Conservation (phyloP, 2,797 vertebrate species). For the Melanogrammus aeglefinus region DNA sequence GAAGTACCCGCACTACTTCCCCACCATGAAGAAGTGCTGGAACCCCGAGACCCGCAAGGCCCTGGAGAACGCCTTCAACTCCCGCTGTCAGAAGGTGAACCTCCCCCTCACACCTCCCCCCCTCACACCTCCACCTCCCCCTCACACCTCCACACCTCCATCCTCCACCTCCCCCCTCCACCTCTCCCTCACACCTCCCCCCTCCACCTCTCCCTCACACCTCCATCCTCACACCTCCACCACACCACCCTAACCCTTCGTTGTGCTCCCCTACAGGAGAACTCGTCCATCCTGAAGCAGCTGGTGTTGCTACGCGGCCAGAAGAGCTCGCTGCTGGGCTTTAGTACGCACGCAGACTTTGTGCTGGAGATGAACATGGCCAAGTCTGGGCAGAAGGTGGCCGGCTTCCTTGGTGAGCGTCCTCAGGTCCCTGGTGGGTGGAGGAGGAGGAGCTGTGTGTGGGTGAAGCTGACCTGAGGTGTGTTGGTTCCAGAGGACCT, state of each 20-base stretch:
- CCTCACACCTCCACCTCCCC: too few relatives aligned
- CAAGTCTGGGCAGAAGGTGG: conserved; percentile 81
- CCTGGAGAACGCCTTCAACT: conserved; percentile 93
- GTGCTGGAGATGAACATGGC: conserved; percentile 99
- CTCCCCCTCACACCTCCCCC: too few relatives aligned
- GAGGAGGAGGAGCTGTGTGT: neutral
- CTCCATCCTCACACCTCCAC: neutral
- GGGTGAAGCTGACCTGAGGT: neutral
- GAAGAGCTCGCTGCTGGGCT: conserved; percentile 85
- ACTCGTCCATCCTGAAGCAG: conserved; percentile 87
- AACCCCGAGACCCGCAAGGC: conserved; percentile 85
- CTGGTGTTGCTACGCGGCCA: conserved; percentile 84
- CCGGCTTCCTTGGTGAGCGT: conserved; percentile 83
- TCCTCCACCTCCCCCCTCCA: too few relatives aligned
- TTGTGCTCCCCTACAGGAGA: conserved; percentile 74
- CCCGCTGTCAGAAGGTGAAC: conserved; percentile 89
- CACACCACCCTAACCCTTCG: neutral
- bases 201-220: too few relatives aligned
- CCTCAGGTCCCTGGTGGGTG: neutral
- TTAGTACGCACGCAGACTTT: conserved; percentile 88
- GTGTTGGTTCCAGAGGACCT: conserved; percentile 80
- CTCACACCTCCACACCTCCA: too few relatives aligned
- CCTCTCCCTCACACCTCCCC: too few relatives aligned
- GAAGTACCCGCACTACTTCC: conserved; percentile 97
- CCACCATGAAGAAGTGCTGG: conserved; percentile 93